phyloP scores from a whole-genome alignment of 2,113 vertebrate genomes.

The Podarcis muralis region DNA sequence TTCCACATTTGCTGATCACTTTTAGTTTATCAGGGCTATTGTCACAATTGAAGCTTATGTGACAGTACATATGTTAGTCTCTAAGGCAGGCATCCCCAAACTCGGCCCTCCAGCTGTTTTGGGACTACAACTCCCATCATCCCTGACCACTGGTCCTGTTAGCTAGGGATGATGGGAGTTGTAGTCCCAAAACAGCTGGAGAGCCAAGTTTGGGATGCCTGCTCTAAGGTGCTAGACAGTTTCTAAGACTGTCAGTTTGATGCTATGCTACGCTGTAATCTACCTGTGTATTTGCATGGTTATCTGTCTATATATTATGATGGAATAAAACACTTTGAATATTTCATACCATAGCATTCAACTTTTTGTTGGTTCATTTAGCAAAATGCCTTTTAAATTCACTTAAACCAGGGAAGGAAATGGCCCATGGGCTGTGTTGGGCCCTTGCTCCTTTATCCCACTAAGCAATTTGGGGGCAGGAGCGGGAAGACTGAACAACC shows the following conservation, averaged over 20 bases:
- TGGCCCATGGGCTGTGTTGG: too few relatives aligned
- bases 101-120: too few relatives aligned
- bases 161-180: too few relatives aligned
- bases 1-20: neutral
- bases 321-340: neutral
- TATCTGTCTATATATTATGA: neutral
- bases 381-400: neutral
- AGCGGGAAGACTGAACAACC: neutral
- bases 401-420: neutral
- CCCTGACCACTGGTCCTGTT: too few relatives aligned
- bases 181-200: too few relatives aligned
- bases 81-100: too few relatives aligned
- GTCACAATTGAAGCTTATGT: neutral
- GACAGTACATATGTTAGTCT: neutral
- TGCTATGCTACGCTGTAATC: neutral
- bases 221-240: too few relatives aligned
- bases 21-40: too few relatives aligned
- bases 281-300: neutral
- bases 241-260: neutral
- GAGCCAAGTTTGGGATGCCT: too few relatives aligned
- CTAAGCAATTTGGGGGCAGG: too few relatives aligned
- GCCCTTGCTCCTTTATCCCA: neutral
- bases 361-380: neutral
- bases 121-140: too few relatives aligned
- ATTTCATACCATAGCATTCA: neutral